Base-by-base conservation (phyloP, 2,797 vertebrate genomes). In the Scolopax rusticola region DNA sequence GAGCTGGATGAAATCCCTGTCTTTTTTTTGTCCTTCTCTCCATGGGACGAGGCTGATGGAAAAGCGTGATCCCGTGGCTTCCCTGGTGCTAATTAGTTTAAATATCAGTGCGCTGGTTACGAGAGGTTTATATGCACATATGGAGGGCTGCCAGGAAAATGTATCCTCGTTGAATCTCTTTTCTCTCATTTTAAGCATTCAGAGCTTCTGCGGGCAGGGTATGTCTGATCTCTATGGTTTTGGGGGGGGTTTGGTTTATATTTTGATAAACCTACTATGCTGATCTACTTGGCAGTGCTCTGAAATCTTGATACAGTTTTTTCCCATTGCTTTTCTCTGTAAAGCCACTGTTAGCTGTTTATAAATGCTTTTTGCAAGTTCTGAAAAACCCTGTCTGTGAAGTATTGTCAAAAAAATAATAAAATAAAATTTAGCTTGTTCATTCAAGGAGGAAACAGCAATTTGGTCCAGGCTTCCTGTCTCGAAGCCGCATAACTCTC, bases 11-110 rank as follows among this genome's bases (percentile, higher is more conserved):
- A 80, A 84, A 93, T 75, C 36, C 4, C 6, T 14, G 36, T 11
- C 8, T 8, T 81, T 74, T 88, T 54, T 71, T 17, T 71, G 67
- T 41, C 74, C 90, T 92, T 38, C 50, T 77, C 63, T 56, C 90
- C 71, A 7, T 45, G 60, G 33, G 85, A 95, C 28, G 1, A 79
- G 75, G 56, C 91, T 90, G 84, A 47, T 33, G 48, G 78, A 68
- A 79, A 74, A 93, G 56, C 89, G 23, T 8, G 76, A 78, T 92
- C 90, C 85, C 0, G 3, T 90, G 87, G 69, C 85, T 89, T 89
- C 94, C 75, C 54, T 84, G 78, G 61, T 89, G 86, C 86, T 97
- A 95, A 96, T 95, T 93, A 93, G 88, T 89, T 95, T 81, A 89
- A 95, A 84, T 95, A 85, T 59, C 88, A 77, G 59, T 47, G 86